A percentile compares a stretch with the other conserved stretches of the same genome.
Evolutionary conservation across 2,797 vertebrate species (phyloP).

Genomic region (Onychomys torridus): DNA sequence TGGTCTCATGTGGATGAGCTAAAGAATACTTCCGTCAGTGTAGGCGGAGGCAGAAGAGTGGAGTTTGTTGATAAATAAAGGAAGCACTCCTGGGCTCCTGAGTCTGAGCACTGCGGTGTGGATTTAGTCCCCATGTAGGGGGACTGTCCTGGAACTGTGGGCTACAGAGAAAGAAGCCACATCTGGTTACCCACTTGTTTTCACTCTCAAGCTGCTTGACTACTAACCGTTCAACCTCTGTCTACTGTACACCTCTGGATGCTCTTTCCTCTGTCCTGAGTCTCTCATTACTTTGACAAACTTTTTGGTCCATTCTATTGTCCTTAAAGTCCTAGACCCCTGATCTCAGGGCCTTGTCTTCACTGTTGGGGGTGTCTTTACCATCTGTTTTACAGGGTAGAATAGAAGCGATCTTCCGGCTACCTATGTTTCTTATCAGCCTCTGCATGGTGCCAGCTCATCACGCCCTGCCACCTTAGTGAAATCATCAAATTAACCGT

Average conservation of each 20-base stretch:
- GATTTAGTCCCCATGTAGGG: background rate
- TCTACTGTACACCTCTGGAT: background rate
- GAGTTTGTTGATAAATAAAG: background rate
- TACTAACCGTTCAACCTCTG: background rate
- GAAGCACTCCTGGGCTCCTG: background rate
- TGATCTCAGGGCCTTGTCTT: background rate
- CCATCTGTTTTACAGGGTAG: background rate
- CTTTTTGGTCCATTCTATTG: background rate
- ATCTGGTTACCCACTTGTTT: background rate
- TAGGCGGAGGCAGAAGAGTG: background rate
- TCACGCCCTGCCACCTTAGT: background rate
- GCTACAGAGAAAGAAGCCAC: background rate
- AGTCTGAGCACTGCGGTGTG: background rate
- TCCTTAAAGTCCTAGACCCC: background rate
- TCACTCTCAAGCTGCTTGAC: background rate
- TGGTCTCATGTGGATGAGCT: background rate
- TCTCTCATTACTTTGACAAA: background rate
- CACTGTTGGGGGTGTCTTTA: background rate
- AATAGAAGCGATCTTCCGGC: background rate
- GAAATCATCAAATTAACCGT: background rate
- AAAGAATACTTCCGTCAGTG: background rate
- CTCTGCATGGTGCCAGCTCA: background rate
- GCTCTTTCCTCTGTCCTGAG: background rate
- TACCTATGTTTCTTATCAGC: background rate
- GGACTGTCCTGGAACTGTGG: background rate